A percentile compares a stretch with the other conserved stretches of the same genome.
Evolutionary conservation across 2,113 vertebrate species (phyloP).

Genomic region (Elaphurus davidianus): DNA sequence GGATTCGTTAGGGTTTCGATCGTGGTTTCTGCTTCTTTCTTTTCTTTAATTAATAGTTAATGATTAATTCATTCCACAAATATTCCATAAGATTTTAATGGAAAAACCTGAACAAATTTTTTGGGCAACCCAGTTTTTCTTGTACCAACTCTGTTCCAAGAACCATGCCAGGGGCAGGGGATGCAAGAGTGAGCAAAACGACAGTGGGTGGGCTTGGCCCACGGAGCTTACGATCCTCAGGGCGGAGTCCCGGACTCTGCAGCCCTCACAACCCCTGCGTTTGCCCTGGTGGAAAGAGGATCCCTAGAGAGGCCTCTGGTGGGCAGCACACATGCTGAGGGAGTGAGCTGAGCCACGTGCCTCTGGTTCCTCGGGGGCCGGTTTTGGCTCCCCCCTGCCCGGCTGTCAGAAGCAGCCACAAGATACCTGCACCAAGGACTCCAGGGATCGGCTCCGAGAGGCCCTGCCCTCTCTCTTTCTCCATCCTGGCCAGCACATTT

Average conservation of each 20-base stretch:
- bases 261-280: accelerated
- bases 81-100: background rate
- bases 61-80: background rate
- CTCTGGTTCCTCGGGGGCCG: background rate
- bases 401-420: background rate
- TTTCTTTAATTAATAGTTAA: background rate
- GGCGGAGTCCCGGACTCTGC: background rate
- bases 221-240: accelerated
- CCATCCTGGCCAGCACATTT: background rate
- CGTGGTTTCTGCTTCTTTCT: background rate
- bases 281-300: background rate
- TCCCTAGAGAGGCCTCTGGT: too few relatives aligned
- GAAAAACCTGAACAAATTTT: background rate
- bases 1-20: background rate
- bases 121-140: background rate
- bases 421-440: background rate
- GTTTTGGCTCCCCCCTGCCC: background rate
- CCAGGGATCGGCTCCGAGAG: accelerated
- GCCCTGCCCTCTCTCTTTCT: too few relatives aligned
- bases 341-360: accelerated
- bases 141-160: background rate
- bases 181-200: background rate
- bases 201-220: accelerated
- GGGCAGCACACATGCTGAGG: background rate
- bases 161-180: background rate